Conservation (phyloP, 1,140 invertebrate species). For the Acromyrmex echinatior region DNA sequence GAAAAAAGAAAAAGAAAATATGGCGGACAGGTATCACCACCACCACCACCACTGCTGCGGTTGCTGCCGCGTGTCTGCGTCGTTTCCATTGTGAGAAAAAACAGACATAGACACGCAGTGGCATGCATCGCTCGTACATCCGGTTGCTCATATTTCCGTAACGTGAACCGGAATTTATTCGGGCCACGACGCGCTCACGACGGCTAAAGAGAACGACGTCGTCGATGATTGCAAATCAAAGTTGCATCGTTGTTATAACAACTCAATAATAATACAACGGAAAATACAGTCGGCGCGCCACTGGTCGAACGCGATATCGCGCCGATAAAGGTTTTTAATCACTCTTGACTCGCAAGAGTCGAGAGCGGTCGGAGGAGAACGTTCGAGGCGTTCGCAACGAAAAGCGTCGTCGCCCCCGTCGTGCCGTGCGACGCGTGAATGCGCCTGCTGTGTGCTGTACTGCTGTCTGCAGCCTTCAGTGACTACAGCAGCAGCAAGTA, state of each 20-base stretch:
- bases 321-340: slow-evolving; percentile 36
- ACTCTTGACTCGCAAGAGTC: background rate
- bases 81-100: slow-evolving; percentile 9
- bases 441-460: background rate
- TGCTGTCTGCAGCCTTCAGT: too few relatives aligned
- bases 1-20: background rate
- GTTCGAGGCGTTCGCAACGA: slow-evolving; percentile 15
- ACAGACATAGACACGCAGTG: background rate
- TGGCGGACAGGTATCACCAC: background rate
- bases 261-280: background rate
- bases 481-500: background rate
- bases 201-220: background rate
- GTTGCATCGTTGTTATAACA: background rate
- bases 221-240: background rate
- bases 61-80: background rate
- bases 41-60: background rate
- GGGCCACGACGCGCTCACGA: background rate
- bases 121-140: background rate
- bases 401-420: slow-evolving; percentile 3
- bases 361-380: background rate
- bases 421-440: slow-evolving; percentile 11
- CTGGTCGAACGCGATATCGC: background rate
- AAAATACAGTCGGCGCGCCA: background rate
- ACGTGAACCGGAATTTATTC: slow-evolving; percentile 34
- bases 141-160: slow-evolving; percentile 20